phyloP scores from a whole-genome alignment of 2,797 vertebrate species.

The Ceyx erithaca region DNA sequence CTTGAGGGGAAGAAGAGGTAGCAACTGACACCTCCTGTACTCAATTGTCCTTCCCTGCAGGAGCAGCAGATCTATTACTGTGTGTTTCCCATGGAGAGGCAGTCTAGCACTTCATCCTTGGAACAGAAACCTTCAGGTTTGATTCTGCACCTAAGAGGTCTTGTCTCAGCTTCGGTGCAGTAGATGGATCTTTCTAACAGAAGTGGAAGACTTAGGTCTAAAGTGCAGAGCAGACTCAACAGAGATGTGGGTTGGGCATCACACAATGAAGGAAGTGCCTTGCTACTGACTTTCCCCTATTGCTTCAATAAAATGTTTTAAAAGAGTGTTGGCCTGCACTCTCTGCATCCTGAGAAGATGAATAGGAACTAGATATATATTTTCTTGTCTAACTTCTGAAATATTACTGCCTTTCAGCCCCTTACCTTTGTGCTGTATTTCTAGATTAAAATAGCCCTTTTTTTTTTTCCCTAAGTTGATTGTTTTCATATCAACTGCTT shows the following conservation, averaged over 20 bases:
- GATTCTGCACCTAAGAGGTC: background rate
- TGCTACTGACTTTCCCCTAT: background rate
- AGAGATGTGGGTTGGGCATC: background rate
- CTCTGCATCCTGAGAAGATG: background rate
- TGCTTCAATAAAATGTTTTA: background rate
- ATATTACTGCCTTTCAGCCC: background rate
- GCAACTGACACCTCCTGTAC: background rate
- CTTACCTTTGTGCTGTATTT: background rate
- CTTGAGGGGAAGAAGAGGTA: background rate
- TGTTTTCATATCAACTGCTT: background rate
- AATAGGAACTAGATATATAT: background rate
- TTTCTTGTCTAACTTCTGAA: background rate
- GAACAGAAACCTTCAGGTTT: background rate
- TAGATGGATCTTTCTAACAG: background rate
- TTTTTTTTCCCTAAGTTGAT: background rate
- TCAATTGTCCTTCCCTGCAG: background rate
- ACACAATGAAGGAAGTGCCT: background rate
- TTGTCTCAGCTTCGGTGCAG: background rate
- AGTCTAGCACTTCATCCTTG: background rate
- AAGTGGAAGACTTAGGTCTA: background rate
- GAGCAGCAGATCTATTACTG: background rate
- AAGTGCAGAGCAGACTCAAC: background rate
- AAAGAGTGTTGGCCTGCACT: background rate
- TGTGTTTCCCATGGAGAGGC: background rate
- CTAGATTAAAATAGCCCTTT: background rate